phyloP scores from a whole-genome alignment of 2,113 vertebrate genomes.

The Trogon melanurus region DNA sequence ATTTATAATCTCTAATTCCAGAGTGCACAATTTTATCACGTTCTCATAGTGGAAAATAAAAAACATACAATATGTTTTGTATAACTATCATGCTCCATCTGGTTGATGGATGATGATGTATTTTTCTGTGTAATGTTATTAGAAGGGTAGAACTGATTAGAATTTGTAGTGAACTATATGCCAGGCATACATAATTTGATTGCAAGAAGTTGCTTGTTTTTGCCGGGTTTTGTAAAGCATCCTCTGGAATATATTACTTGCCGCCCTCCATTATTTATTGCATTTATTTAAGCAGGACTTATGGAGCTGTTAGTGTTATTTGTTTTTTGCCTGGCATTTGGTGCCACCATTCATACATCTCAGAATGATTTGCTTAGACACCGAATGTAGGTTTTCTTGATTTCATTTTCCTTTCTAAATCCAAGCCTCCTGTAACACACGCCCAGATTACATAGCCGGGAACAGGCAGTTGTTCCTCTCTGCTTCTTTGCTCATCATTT shows the following conservation, averaged over 20 bases:
- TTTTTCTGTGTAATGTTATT: conserved; percentile 73
- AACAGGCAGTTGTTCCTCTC: background rate
- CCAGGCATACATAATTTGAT: conserved; percentile 73
- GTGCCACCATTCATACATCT: conserved; percentile 31
- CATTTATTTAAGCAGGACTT: conserved; percentile 58
- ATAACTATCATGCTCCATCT: conserved; percentile 68
- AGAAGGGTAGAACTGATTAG: conserved; percentile 69
- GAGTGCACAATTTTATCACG: conserved; percentile 24
- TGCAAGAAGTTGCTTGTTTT: conserved; percentile 68
- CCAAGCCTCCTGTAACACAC: background rate
- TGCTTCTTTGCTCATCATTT: background rate
- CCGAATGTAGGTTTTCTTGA: background rate
- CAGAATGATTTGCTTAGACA: conserved; percentile 42
- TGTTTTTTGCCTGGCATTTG: conserved; percentile 60
- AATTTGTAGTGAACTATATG: conserved; percentile 64
- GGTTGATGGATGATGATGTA: conserved; percentile 65
- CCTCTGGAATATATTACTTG: conserved; percentile 59
- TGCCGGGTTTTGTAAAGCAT: conserved; percentile 56
- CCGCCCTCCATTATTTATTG: conserved; percentile 60
- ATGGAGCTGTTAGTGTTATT: conserved; percentile 54
- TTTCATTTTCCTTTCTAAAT: conserved; percentile 31
- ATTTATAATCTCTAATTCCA: conserved; percentile 36
- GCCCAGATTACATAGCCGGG: background rate
- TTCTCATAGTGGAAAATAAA: conserved; percentile 46
- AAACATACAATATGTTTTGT: conserved; percentile 55